Base-by-base conservation (phyloP, 35 echinoderm and acorn worm genomes). In the Heliocidaris erythrogramma region DNA sequence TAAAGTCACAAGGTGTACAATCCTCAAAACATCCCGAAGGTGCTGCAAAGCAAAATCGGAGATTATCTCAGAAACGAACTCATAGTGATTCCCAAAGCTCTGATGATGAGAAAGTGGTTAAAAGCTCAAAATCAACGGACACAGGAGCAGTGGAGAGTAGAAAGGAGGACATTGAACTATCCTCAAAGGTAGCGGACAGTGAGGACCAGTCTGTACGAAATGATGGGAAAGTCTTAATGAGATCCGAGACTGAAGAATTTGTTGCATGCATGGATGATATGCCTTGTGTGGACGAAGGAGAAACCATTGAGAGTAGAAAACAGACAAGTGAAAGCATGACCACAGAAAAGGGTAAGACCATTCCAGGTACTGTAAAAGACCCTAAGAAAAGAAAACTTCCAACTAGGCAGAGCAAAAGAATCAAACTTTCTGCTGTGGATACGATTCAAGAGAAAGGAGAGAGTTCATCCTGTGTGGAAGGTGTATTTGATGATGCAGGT, bases 191-290 rank as follows among this genome's bases (percentile, higher is more conserved):
- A 42, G 87, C 31, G 24, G 47, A 42, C 5, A 42, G 5, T 89
- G 47, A 89, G 31, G 87, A 89, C 3, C 18, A 7, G 5, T 31
- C 31, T 21, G 16, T 42, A 9, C 87, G 29, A 59, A 92, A n/a
- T 92, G 91, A 92, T 53, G 91, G 47, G 49, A 92, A 92, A 92
- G 30, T 92, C 29, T 92, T 92, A 48, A 92, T 92, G 49, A 13
- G 91, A 24, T 92, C 91, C 3, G 91, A 92, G 91, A 92, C 91
- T 10, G 91, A 92, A 48, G 91, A 92, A 27, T 92, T 92, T 92
- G 91, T 92, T 52, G 91, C 91, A 52, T 92, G 91, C 29, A 92
- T 92, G 91, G 91, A 92, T 50, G 91, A 92, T 52, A 13, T 92
- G 12, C 50, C 48, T 30, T 89, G 30, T 59, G 24, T 30, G 14